Evolutionary conservation across 2,888 invertebrate genomes (phyloP), one percentile per base, ranked within the genome.

Genomic region (Dysmachus trigonus): DNA sequence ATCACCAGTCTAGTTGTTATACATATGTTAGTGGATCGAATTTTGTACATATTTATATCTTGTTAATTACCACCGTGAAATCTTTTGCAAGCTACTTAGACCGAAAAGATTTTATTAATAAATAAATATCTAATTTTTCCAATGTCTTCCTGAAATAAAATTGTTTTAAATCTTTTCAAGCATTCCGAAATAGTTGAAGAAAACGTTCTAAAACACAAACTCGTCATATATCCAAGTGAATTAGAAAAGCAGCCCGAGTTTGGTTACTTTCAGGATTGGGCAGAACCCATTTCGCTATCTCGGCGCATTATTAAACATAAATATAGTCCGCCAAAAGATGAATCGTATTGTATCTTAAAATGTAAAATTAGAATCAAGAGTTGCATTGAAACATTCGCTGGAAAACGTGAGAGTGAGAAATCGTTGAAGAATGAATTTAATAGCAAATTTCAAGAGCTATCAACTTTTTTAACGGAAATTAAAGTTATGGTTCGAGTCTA

Each of bases 221-320:
- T 92, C 18, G 89, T 94, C 92, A 93, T 95, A 87, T 96, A 94
- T 90, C 89, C 91, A 7, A 92, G 92, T n/a, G 96, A 96, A 90
- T 90, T 96, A 87, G 96, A 96, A 91, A 90, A 91, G 53, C 95
- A 95, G 89, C 92, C 94, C 0, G 94, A 95, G 89, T 96, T 95
- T 89, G 91, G 93, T 1, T 93, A 93, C 81, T 94, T 96, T 84
- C 93, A 94, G 88, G 96, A 96, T 89, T 94, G 94, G 93, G 93
- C 96, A 72, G 92, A 93, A 53, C 93, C 94, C 0, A 93, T 95
- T 30, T 93, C 94, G 84, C 90, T 96, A 85, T 94, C 94, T 88
- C 95, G 94, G 88, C 91, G 91, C 0, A 88, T 91, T 0, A 90
- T 89, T 8, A 91, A 91, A 0, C 90, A 90, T 71, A 90, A 89